phyloP scores from a whole-genome alignment of 2,888 invertebrate genomes.

The Melinopterus prodromus region DNA sequence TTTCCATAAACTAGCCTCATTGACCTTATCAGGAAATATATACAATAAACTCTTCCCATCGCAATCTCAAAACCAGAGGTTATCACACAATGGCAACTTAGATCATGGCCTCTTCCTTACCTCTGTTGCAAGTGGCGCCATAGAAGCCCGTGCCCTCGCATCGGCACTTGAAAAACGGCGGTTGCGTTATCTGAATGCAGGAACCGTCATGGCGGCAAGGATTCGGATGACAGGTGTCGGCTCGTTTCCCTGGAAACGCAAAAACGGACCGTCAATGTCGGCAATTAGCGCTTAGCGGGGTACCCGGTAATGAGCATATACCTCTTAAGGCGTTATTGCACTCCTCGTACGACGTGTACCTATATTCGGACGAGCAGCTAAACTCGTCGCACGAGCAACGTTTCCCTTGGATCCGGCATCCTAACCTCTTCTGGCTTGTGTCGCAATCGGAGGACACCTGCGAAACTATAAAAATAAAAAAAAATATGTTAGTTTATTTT shows the following conservation, averaged over 20 bases:
- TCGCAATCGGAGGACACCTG: conserved; percentile 63
- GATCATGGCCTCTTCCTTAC: conserved; percentile 53
- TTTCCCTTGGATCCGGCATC: conserved; percentile 70
- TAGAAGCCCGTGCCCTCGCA: conserved; percentile 80
- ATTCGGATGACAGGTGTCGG: conserved; percentile 70
- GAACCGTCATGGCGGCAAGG: conserved; percentile 73
- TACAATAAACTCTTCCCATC: background rate
- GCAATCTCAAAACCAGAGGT: conserved; percentile 7
- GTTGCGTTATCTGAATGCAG: conserved; percentile 73
- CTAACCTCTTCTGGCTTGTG: conserved; percentile 66
- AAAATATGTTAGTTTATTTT: background rate
- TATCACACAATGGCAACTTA: conserved; percentile 11
- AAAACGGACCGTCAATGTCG: background rate
- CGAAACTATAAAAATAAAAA: conserved; percentile 7
- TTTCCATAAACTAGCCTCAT: background rate
- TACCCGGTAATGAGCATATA: conserved; percentile 48
- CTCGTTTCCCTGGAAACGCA: conserved; percentile 57
- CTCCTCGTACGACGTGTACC: conserved; percentile 67
- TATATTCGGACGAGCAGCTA: conserved; percentile 72
- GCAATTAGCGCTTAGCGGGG: background rate
- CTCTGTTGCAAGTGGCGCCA: conserved; percentile 75
- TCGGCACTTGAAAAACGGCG: conserved; percentile 72
- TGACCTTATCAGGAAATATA: background rate
- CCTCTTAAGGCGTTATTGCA: conserved; percentile 72
- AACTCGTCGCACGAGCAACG: conserved; percentile 69